A percentile compares a stretch with the other conserved stretches of the same genome.
phyloP scores from a whole-genome alignment of 2,797 vertebrate species.

The Sphaeramia orbicularis region DNA sequence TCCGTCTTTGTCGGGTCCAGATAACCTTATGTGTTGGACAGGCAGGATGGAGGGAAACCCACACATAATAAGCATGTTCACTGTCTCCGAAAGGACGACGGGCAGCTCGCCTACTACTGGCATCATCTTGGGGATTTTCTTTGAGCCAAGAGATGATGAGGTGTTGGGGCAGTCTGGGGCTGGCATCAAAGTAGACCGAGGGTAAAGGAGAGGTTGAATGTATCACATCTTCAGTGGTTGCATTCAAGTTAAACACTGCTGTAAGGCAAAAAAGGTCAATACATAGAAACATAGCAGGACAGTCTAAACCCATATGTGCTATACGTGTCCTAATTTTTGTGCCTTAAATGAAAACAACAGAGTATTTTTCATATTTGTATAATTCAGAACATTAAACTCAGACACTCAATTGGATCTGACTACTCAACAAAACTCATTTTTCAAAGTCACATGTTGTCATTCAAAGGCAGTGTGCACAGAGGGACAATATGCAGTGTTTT shows the following conservation, averaged over 20 bases:
- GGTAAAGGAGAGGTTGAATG: conserved; percentile 34
- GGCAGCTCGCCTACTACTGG: conserved; percentile 39
- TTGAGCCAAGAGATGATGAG: conserved; percentile 67
- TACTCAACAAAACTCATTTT: conserved; percentile 9
- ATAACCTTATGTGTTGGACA: conserved; percentile 70
- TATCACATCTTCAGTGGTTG: conserved; percentile 34
- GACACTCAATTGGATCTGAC: not conserved
- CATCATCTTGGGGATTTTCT: conserved; percentile 43
- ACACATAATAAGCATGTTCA: conserved; percentile 60
- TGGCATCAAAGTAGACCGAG: conserved; percentile 33
- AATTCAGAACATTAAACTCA: conserved; percentile 31
- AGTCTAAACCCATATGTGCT: not conserved
- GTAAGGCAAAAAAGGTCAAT: conserved; percentile 50
- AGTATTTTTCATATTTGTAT: conserved; percentile 60
- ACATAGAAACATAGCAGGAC: conserved; percentile 14
- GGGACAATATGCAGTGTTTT: conserved; percentile 58
- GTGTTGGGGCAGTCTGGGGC: conserved; percentile 56
- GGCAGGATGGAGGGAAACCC: conserved; percentile 42
- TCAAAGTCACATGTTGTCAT: conserved; percentile 44
- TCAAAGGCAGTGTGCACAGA: conserved; percentile 39
- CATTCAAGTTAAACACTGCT: conserved; percentile 46
- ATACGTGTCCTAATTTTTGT: conserved; percentile 8
- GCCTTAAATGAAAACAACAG: conserved; percentile 42
- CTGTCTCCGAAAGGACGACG: conserved; percentile 48
- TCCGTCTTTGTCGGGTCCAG: conserved; percentile 51